Percentiles rank a stretch among this genome's conserved stretches.
Evolutionary conservation across 2,888 invertebrate species (phyloP).

Genomic region (Pachliopta kotzebuea): DNA sequence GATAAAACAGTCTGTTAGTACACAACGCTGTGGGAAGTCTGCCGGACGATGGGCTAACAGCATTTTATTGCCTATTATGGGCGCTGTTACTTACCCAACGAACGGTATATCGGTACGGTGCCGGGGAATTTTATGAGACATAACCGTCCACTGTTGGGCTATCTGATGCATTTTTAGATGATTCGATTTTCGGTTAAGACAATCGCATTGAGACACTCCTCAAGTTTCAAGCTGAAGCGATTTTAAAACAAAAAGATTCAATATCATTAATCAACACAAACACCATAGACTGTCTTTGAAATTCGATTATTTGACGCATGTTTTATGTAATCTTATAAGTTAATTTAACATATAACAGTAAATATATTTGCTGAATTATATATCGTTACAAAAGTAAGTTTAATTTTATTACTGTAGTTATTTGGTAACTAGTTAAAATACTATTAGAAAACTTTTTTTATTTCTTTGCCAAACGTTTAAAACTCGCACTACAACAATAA

Average conservation of each 20-base stretch:
- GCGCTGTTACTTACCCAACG: constrained; percentile 42
- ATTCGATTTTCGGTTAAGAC: constrained; percentile 72
- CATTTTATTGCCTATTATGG: constrained; percentile 41
- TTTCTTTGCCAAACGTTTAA: constrained; percentile 3
- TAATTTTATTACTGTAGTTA: too few relatives aligned
- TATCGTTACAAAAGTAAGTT: too few relatives aligned
- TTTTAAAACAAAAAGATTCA: not conserved
- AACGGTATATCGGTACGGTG: constrained; percentile 57
- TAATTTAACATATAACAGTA: too few relatives aligned
- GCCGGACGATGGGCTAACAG: constrained; percentile 34
- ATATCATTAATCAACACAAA: too few relatives aligned
- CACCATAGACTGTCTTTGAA: too few relatives aligned
- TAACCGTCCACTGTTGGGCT: constrained; percentile 55
- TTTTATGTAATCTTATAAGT: too few relatives aligned
- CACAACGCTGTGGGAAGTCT: constrained; percentile 29
- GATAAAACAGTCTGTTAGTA: constrained; percentile 7
- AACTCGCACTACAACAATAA: constrained; percentile 32
- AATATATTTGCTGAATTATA: too few relatives aligned
- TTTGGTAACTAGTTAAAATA: not conserved
- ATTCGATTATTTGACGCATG: too few relatives aligned
- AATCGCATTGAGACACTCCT: constrained; percentile 49
- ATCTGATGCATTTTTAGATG: constrained; percentile 73
- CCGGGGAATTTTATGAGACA: constrained; percentile 74
- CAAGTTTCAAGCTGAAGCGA: constrained; percentile 35
- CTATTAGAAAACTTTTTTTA: not conserved